Evolutionary conservation across 1,140 invertebrate species (phyloP).

Genomic region (Apis laboriosa): DNA sequence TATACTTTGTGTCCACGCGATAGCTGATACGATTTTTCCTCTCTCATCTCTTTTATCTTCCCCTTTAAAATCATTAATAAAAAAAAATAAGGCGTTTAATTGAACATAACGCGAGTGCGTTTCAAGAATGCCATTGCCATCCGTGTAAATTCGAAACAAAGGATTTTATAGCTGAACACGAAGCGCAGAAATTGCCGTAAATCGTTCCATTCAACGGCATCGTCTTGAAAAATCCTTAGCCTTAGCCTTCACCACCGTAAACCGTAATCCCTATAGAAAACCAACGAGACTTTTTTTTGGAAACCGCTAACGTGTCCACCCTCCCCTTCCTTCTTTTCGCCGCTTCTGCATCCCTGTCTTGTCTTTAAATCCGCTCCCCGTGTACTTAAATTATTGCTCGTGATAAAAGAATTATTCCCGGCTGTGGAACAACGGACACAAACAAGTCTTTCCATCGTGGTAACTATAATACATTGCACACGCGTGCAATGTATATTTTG

Average conservation of each 20-base stretch:
- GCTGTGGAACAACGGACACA: no score
- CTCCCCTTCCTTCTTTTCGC: not conserved
- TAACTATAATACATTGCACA: not conserved
- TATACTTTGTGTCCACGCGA: no score
- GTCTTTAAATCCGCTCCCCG: slow-evolving; percentile 5
- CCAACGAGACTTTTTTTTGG: slow-evolving; percentile 53
- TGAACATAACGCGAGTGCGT: not conserved
- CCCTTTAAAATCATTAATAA: no score
- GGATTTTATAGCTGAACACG: slow-evolving; percentile 14
- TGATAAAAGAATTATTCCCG: not conserved
- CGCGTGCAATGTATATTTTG: no score
- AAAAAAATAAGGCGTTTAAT: not conserved
- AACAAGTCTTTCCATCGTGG: no score
- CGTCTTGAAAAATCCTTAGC: slow-evolving; percentile 58
- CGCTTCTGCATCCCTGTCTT: slow-evolving; percentile 7
- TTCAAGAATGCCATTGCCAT: slow-evolving; percentile 15
- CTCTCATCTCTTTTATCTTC: not conserved
- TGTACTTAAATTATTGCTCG: not conserved
- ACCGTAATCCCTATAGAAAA: slow-evolving; percentile 50
- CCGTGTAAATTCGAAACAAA: slow-evolving; percentile 5
- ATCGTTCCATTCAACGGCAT: slow-evolving; percentile 55
- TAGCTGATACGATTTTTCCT: not conserved
- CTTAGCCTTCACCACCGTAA: slow-evolving; percentile 32
- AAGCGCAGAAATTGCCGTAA: slow-evolving; percentile 48
- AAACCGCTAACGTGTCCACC: slow-evolving; percentile 32